Percentiles rank a stretch among this genome's conserved stretches.
These are phyloP conservation scores for Ara ararauna DNA, from an alignment of 2,797 vertebrate genomes.

Conservation along the genomic window DNA sequence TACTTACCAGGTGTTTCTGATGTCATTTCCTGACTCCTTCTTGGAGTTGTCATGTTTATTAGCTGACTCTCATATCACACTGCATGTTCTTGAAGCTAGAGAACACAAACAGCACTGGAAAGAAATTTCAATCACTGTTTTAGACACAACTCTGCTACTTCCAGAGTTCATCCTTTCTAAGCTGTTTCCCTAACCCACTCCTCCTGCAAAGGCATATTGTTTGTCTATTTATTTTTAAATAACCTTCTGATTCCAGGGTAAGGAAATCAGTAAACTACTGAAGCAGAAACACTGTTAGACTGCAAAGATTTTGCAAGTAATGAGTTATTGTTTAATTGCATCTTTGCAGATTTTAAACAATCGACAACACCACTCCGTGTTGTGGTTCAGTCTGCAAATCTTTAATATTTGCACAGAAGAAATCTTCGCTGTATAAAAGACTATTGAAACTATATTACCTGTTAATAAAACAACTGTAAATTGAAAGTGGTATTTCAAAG, in stretches of 20 bases:
- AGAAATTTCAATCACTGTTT: slow-evolving; percentile 41
- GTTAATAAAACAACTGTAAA: neutral
- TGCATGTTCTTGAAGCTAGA: slow-evolving; percentile 24
- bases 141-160: slow-evolving; percentile 19
- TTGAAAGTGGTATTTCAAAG: neutral
- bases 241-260: slow-evolving; percentile 7
- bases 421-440: neutral
- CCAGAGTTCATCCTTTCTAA: slow-evolving; percentile 29
- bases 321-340: neutral
- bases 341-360: slow-evolving; percentile 23
- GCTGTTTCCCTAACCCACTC: slow-evolving; percentile 31
- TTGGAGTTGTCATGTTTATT: slow-evolving; percentile 53
- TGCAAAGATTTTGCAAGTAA: slow-evolving; percentile 4
- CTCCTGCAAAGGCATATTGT: slow-evolving; percentile 48
- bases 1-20: slow-evolving; percentile 23
- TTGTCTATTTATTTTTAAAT: slow-evolving; percentile 55
- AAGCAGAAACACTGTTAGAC: neutral
- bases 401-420: neutral
- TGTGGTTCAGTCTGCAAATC: slow-evolving; percentile 17
- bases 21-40: slow-evolving; percentile 20
- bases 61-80: slow-evolving; percentile 5
- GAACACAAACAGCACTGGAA: slow-evolving; percentile 34
- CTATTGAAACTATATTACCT: neutral
- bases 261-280: slow-evolving; percentile 18
- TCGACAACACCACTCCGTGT: neutral